A percentile compares a stretch with the other conserved stretches of the same genome.
phyloP scores from a whole-genome alignment of 2,113 vertebrate genomes.

The Dicentrarchus labrax region DNA sequence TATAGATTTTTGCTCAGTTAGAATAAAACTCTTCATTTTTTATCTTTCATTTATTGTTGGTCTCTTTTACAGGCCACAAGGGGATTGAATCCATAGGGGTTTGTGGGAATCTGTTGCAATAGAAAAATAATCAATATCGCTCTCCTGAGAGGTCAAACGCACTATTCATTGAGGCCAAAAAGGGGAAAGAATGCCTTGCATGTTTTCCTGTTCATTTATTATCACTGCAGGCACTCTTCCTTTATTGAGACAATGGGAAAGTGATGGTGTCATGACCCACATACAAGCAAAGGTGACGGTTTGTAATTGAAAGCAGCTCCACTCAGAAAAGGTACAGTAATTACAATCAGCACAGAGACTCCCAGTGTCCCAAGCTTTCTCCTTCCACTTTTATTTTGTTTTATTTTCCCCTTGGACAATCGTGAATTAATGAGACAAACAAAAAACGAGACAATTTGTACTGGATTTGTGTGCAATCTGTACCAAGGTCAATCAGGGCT shows the following conservation, averaged over 20 bases:
- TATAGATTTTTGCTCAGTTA: slow-evolving; percentile 1
- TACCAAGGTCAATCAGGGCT: slow-evolving; percentile 69
- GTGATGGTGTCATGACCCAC: slow-evolving; percentile 69
- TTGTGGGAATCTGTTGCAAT: slow-evolving; percentile 31
- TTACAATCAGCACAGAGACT: slow-evolving; percentile 68
- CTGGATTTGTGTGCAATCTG: slow-evolving; percentile 46
- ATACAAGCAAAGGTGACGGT: slow-evolving; percentile 48
- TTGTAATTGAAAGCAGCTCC: slow-evolving; percentile 67
- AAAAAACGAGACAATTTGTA: slow-evolving; percentile 27
- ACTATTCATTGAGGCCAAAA: slow-evolving; percentile 50
- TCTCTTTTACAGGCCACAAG: background rate
- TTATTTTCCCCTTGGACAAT: slow-evolving; percentile 47
- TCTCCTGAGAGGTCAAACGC: slow-evolving; percentile 57
- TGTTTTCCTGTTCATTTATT: slow-evolving; percentile 62
- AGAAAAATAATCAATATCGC: slow-evolving; percentile 67
- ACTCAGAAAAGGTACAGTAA: slow-evolving; percentile 66
- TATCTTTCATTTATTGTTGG: slow-evolving; percentile 12
- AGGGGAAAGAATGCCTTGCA: slow-evolving; percentile 23
- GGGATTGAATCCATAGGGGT: slow-evolving; percentile 32
- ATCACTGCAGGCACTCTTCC: slow-evolving; percentile 26
- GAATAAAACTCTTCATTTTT: background rate
- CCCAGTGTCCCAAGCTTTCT: background rate
- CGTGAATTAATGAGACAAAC: slow-evolving; percentile 57
- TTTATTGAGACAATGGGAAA: slow-evolving; percentile 66
- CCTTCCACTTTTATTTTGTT: slow-evolving; percentile 19